Evolutionary conservation across 2,797 vertebrate genomes (phyloP), one percentile per base, ranked within the genome.

Genomic region (Capromys pilorides): DNA sequence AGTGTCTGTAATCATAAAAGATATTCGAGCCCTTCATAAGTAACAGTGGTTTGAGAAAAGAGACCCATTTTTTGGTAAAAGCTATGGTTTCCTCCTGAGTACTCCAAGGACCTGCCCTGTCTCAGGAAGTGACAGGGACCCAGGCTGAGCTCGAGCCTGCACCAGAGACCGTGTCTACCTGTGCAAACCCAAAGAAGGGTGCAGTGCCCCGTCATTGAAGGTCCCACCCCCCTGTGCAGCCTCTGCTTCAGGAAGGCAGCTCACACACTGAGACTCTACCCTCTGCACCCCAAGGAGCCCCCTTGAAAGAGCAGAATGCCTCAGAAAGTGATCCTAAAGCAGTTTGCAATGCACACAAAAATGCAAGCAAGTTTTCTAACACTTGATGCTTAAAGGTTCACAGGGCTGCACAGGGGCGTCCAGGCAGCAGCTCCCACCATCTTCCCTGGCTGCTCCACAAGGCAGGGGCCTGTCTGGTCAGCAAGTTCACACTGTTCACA

Each of bases 311-410:
- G 51, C 24, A 41, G 24, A 89, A 77, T 1, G 77, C 14, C 19
- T 61, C 79, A 36, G 54, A 91, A 85, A 83, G 73, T 62, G 49
- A 88, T 67, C 39, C 57, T 33, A 31, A 66, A 33, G 88, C 86
- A 86, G 88, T 18, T 71, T 80, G 69, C 81, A 86, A 64, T 28
- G 66, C 67, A 83, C 73, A 79, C 28, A 79, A 61, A 93, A 83
- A 84, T 54, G 33, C 57, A 83, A 77, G 24, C 41, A 2, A 77
- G 73, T 61, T 41, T 31, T 67, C 39, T 71, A 66, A 71, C 82
- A n/a, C 41, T 4, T 16, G n/a, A 22, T 31, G 51, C 14, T 66
- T 78, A 66, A 54, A 69, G 45, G 78, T 36, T 67, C 93, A 67
- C 69, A 78, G 1, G 77, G 80, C 41, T 59, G 88, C 51, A 31